phyloP scores from a whole-genome alignment of 2,888 invertebrate species.

The Dione vanillae region DNA sequence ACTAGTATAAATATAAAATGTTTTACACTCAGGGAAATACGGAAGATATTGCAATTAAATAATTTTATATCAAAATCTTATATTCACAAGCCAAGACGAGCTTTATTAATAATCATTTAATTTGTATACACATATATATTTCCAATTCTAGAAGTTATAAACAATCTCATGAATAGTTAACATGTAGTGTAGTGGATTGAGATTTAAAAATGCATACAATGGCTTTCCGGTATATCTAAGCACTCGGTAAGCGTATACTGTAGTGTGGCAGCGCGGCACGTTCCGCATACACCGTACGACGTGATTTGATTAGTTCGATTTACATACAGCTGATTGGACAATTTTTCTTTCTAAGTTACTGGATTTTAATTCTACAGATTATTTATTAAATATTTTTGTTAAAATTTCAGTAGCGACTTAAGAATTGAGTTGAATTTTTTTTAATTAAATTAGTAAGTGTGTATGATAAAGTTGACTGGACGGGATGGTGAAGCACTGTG shows the following conservation, averaged over 20 bases:
- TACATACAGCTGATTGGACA: constrained; percentile 40
- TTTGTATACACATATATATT: neutral
- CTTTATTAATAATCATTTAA: neutral
- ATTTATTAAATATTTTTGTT: neutral
- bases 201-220: constrained; percentile 31
- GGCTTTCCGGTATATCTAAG: constrained; percentile 20
- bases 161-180: constrained; percentile 16
- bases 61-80: no score
- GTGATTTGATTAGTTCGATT: constrained; percentile 49
- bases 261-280: constrained; percentile 49
- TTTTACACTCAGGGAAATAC: no score
- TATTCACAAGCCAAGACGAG: no score
- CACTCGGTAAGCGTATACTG: constrained; percentile 36
- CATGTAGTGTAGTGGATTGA: constrained; percentile 17
- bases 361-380: neutral
- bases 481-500: no score
- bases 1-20: no score
- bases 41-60: no score
- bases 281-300: constrained; percentile 48
- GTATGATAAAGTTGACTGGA: no score
- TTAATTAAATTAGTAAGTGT: no score
- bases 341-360: constrained; percentile 11
- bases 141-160: neutral
- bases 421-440: no score
- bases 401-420: neutral